A percentile compares a stretch with the other conserved stretches of the same genome.
Evolutionary conservation across 2,888 invertebrate genomes (phyloP).

Genomic region (Rambutsinella grinnellia): DNA sequence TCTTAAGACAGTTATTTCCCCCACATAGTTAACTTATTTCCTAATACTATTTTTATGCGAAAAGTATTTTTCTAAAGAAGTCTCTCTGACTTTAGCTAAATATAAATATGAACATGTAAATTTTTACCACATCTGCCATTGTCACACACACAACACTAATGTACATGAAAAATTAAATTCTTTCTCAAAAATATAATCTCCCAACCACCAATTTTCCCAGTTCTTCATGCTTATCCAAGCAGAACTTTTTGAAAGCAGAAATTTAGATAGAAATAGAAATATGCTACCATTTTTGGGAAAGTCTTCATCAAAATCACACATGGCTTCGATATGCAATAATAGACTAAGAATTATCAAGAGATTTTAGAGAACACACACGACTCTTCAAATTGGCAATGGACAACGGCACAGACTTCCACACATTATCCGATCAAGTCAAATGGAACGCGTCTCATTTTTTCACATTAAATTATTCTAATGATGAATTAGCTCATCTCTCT

Average conservation of each 20-base stretch:
- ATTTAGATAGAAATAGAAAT: slow-evolving; percentile 24
- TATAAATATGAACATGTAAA: background rate
- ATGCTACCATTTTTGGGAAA: slow-evolving; percentile 21
- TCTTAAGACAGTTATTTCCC: background rate
- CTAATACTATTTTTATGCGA: no score
- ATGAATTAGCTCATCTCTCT: slow-evolving; percentile 46
- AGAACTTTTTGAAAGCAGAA: slow-evolving; percentile 16
- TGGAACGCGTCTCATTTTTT: no score
- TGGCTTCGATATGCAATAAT: background rate
- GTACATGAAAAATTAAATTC: background rate
- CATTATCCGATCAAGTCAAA: no score
- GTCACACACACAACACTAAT: background rate
- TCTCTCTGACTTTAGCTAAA: no score
- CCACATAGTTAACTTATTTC: background rate
- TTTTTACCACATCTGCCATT: slow-evolving; percentile 2
- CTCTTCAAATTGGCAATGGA: slow-evolving; percentile 11
- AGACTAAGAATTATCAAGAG: no score
- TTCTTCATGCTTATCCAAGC: slow-evolving; percentile 48
- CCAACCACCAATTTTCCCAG: slow-evolving; percentile 38
- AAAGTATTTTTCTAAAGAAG: no score
- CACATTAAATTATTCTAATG: slow-evolving; percentile 9
- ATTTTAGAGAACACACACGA: background rate
- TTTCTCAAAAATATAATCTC: no score
- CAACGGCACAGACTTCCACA: slow-evolving; percentile 45
- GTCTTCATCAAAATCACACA: background rate